Evolutionary conservation across 2,888 invertebrate genomes (phyloP), one percentile per base, ranked within the genome.

Genomic region (Oligia fasciuncula): DNA sequence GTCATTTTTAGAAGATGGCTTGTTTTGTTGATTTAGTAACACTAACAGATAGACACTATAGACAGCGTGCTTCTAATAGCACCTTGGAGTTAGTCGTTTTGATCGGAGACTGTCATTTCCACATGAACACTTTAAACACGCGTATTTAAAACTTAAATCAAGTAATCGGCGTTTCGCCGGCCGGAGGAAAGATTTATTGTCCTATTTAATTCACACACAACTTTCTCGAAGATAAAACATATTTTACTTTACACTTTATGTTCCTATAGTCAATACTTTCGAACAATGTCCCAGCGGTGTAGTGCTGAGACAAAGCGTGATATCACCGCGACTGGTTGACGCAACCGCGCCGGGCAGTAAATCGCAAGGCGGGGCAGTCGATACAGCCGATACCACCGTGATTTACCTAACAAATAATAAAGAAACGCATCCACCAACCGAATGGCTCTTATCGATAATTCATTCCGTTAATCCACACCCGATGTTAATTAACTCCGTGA

Each of bases 351-450:
- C 90, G 90, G 89, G 91, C 88, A 89, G 93, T 94, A 92, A 93
- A 93, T 92, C 91, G 91, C 85, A 88, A 89, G 93, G 94, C 94
- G 94, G 92, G 88, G 90, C 90, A 91, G 92, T 92, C 89, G 91
- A 92, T 92, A 91, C 90, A 83, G 81, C 85, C 88, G 91, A 93
- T 93, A 93, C 89, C 86, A 14, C 79, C 84, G 94, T 95, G 95
- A 95, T 95, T 95, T 95, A 95, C 95, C 95, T 93, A 95, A 94
- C 93, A 93, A 95, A 94, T 94, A 93, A 93, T 92, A 92, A 93
- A 93, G 90, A 90, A 87, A 91, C 87, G 87, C 92, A 91, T 94
- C 91, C 92, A 93, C 92, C 91, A 93, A 93, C 93, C 93, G 91
- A 94, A 93, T 89, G 88, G 89, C 92, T 92, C 92, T 92, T 94